Base-by-base conservation (phyloP, 2,797 vertebrate species). In the Pristis pectinata region DNA sequence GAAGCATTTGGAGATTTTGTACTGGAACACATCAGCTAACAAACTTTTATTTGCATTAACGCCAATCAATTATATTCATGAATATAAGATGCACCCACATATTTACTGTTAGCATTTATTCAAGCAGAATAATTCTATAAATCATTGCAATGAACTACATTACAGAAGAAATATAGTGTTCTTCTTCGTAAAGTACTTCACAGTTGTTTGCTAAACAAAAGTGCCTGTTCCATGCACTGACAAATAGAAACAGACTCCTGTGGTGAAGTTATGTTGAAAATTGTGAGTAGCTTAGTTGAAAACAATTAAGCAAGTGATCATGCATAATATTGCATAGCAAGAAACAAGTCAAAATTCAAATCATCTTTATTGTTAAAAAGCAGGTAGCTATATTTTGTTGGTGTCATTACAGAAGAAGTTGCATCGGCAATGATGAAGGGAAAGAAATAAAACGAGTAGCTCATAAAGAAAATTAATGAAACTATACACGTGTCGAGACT, bases 271-370 rank as follows among this genome's bases (percentile, higher is more conserved):
- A 61, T 22, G 44, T 27, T 76, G 92, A 74, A 53, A 91, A 53
- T 70, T 72, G 4, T 49, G 41, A 61, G 22, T 49, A 53, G 72
- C 44, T 41, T 11, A 74, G 70, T 56, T 27, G 41, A 94, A 94
- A 94, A 76, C 44, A 94, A 94, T 94, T 74, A 53, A 76, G 70
- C 11, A n/a, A 72, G 41, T 94, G 67, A 49, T 34, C 49, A 34
- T 17, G 37, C 92, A 72, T 17, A n/a, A 76, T 94, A 67, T 70
- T 93, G 22, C 67, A 93, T 49, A 53, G 64, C 27, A 27, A 49
- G 41, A 30, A 53, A 93, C 24, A 93, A 94, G 44, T 94, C 67
- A 53, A 94, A 94, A 94, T 94, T 94, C 44, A 44, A 53, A 67
- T 53, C 15, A 94, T 74, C 67, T 22, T 94, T 94, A 76, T 44